Conservation (phyloP, 2,888 invertebrate species). For the Synanthedon myopaeformis region DNA sequence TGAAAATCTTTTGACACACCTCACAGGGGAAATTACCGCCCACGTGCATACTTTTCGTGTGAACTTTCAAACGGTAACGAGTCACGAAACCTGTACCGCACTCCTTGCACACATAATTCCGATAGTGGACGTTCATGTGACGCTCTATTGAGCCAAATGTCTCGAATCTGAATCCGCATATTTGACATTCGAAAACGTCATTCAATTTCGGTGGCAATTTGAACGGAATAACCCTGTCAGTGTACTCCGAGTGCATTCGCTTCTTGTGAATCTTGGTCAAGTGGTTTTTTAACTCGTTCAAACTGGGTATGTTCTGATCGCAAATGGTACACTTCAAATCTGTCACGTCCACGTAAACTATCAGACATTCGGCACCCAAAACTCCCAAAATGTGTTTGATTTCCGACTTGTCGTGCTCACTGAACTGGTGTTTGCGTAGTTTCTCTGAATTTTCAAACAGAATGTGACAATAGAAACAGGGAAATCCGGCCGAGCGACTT, state of each 20-base stretch:
- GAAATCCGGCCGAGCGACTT: not conserved
- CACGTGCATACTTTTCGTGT: conserved; percentile 36
- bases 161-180: conserved; percentile 44
- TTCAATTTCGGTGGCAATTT: conserved; percentile 10
- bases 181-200: conserved; percentile 30
- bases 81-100: conserved; percentile 53
- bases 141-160: conserved; percentile 52
- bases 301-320: not conserved
- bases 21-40: conserved; percentile 35
- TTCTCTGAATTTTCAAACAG: not conserved
- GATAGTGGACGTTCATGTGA: conserved; percentile 55
- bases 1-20: conserved; percentile 37
- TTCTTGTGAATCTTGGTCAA: conserved; percentile 4
- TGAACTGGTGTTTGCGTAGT: not conserved
- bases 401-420: conserved; percentile 1
- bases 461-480: conserved; percentile 4
- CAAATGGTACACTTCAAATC: conserved; percentile 6
- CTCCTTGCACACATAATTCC: conserved; percentile 47
- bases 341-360: conserved; percentile 6
- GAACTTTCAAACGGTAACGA: conserved; percentile 41
- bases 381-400: not conserved
- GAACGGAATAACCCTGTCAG: conserved; percentile 6
- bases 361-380: conserved; percentile 2
- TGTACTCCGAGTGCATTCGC: conserved; percentile 1
- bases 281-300: conserved; percentile 3